These are phyloP conservation scores for Lepidotrigona ventralis DNA, from an alignment of 1,140 invertebrate species.

Conservation along the genomic window DNA sequence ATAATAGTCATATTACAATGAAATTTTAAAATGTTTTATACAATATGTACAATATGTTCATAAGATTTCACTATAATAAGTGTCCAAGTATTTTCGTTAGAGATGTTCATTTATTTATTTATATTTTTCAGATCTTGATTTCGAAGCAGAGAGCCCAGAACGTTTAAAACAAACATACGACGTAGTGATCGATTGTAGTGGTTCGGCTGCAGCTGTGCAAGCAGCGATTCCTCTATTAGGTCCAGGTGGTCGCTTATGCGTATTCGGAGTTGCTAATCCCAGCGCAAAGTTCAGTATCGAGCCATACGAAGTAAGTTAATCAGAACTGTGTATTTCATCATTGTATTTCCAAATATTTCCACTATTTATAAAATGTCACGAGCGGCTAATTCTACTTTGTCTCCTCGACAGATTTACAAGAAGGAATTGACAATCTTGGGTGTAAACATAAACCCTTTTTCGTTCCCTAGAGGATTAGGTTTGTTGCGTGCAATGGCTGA, in stretches of 20 bases:
- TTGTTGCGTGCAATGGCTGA: conserved; percentile 83
- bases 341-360: neutral
- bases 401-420: conserved; percentile 82
- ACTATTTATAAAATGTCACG: neutral
- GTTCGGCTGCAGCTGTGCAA: conserved; percentile 82
- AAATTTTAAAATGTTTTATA: neutral
- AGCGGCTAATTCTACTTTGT: conserved; percentile 35
- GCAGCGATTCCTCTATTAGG: conserved; percentile 77
- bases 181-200: conserved; percentile 85
- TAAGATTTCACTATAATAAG: neutral
- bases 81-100: neutral
- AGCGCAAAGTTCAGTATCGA: conserved; percentile 75
- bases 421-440: conserved; percentile 84
- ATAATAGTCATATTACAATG: neutral
- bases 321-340: neutral
- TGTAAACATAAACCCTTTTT: conserved; percentile 85
- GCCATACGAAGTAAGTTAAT: conserved; percentile 69
- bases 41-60: neutral
- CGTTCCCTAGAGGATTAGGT: conserved; percentile 83
- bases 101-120: neutral
- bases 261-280: conserved; percentile 82
- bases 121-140: conserved; percentile 81
- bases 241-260: conserved; percentile 80
- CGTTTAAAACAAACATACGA: conserved; percentile 82
- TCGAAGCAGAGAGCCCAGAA: conserved; percentile 80